phyloP scores from a whole-genome alignment of 2,888 invertebrate genomes.

The Pseudolycoriella hygida region DNA sequence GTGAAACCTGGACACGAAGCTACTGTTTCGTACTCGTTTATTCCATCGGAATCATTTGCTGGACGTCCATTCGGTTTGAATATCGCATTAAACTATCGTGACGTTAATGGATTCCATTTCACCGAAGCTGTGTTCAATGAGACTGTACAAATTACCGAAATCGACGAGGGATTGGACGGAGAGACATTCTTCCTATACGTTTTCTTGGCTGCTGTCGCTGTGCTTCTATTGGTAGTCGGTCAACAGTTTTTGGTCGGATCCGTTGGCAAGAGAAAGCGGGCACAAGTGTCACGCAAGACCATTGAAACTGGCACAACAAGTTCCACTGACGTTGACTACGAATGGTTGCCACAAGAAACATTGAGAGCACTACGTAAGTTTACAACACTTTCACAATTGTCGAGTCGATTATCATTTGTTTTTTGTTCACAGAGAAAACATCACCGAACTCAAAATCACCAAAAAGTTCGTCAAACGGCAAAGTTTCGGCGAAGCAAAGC shows the following conservation, averaged over 20 bases:
- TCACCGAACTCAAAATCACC: slow-evolving; percentile 46
- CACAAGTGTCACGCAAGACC: slow-evolving; percentile 36
- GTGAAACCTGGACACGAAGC: slow-evolving; percentile 87
- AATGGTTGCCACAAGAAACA: slow-evolving; percentile 92
- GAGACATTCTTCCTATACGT: slow-evolving; percentile 98
- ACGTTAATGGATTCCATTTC: slow-evolving; percentile 42
- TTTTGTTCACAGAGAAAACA: slow-evolving; percentile 48
- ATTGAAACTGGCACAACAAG: slow-evolving; percentile 85
- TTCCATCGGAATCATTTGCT: slow-evolving; percentile 91
- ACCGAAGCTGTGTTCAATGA: slow-evolving; percentile 93
- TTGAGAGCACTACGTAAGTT: slow-evolving; percentile 66
- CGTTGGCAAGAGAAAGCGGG: slow-evolving; percentile 48
- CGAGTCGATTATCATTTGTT: slow-evolving; percentile 4
- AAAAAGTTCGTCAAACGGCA: slow-evolving; percentile 26
- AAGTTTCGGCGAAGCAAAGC: slow-evolving; percentile 5
- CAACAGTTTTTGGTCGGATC: slow-evolving; percentile 77
- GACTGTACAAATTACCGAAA: slow-evolving; percentile 87
- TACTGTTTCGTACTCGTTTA: slow-evolving; percentile 85
- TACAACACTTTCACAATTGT: slow-evolving; percentile 6
- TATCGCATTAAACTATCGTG: slow-evolving; percentile 80
- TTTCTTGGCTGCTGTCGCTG: slow-evolving; percentile 77
- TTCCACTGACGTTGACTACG: slow-evolving; percentile 86
- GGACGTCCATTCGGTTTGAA: slow-evolving; percentile 92
- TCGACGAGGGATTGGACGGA: slow-evolving; percentile 92
- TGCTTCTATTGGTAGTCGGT: slow-evolving; percentile 71